Evolutionary conservation across 2,113 vertebrate species (phyloP).

Genomic region (Hippopotamus amphibius): DNA sequence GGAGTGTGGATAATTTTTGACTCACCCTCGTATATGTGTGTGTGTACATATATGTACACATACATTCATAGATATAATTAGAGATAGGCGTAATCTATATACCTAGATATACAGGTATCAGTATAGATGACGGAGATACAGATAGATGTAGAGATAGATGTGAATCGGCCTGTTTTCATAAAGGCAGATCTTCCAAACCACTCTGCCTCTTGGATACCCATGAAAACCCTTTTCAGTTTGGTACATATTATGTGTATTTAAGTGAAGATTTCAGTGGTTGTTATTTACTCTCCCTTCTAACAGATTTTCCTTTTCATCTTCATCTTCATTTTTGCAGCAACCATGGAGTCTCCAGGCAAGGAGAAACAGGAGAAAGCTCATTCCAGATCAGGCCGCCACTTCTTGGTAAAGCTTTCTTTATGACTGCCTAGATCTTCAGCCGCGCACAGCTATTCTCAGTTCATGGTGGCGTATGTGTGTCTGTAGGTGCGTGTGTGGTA

Average conservation of each 20-base stretch:
- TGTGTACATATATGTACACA: background rate
- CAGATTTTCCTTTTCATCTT: background rate
- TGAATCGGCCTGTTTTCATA: background rate
- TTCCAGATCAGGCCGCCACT: background rate
- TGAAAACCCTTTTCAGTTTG: background rate
- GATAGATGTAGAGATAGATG: background rate
- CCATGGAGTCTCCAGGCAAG: background rate
- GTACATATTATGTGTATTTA: background rate
- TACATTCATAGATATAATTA: background rate
- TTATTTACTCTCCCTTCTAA: background rate
- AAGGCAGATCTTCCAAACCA: background rate
- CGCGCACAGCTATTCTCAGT: background rate
- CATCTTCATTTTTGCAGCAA: background rate
- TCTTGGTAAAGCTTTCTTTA: background rate
- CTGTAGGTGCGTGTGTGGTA: background rate
- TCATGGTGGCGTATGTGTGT: fast-evolving
- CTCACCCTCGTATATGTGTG: background rate
- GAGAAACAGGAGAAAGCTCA: background rate
- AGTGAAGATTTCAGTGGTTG: background rate
- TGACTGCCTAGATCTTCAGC: background rate
- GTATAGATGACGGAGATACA: background rate
- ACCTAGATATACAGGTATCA: background rate
- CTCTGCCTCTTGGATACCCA: background rate
- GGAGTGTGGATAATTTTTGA: too few relatives aligned
- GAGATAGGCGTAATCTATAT: background rate